These are phyloP conservation scores for Platysternon megacephalum DNA, from an alignment of 2,113 vertebrate genomes.

Conservation along the genomic window DNA sequence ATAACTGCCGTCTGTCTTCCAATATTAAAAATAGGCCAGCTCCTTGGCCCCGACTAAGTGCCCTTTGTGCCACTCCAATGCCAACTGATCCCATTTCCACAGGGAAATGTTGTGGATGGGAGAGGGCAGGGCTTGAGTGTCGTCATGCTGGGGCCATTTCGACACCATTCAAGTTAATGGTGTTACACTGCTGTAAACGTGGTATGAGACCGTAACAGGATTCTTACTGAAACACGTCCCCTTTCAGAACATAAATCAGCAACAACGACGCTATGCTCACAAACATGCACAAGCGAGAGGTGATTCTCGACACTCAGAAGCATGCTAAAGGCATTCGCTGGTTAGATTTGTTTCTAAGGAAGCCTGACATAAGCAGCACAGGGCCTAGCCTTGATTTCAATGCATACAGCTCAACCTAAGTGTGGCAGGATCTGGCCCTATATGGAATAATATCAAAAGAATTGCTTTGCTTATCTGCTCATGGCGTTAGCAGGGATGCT, in stretches of 20 bases:
- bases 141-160: background rate
- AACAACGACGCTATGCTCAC: background rate
- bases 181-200: background rate
- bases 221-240: background rate
- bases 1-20: background rate
- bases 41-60: too few species aligned
- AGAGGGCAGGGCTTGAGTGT: background rate
- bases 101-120: background rate
- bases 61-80: background rate
- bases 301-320: background rate
- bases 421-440: background rate
- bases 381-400: background rate
- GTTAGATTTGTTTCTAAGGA: background rate
- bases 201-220: background rate
- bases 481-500: background rate
- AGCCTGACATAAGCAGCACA: background rate
- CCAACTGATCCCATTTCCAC: background rate
- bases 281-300: background rate
- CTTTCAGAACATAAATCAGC: background rate
- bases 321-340: background rate
- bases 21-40: background rate
- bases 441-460: background rate
- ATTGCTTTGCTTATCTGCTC: background rate
- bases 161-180: background rate
- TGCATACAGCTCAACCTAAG: background rate